phyloP scores from a whole-genome alignment of 2,797 vertebrate species.

The Neosilurus mollespiculum region DNA sequence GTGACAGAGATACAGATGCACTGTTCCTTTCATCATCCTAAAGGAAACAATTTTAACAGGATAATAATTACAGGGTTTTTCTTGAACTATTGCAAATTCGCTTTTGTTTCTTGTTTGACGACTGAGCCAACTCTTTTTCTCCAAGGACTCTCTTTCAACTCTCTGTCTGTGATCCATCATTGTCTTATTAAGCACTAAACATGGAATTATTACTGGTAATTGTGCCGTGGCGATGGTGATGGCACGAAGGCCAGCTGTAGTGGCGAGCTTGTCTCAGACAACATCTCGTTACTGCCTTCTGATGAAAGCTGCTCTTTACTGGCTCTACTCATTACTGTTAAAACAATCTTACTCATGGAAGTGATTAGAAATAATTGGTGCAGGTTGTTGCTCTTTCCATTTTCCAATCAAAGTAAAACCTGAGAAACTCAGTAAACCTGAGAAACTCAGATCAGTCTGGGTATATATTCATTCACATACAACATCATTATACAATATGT shows the following conservation, averaged over 20 bases:
- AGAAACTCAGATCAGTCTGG: slow-evolving; percentile 24
- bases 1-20: slow-evolving; percentile 35
- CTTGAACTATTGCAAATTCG: slow-evolving; percentile 21
- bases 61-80: slow-evolving; percentile 54
- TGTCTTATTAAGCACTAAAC: slow-evolving; percentile 50
- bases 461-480: slow-evolving; percentile 29
- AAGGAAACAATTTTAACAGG: slow-evolving; percentile 5
- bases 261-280: slow-evolving; percentile 29
- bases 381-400: slow-evolving; percentile 23
- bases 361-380: slow-evolving; percentile 53
- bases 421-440: slow-evolving; percentile 11
- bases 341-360: slow-evolving; percentile 52
- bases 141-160: slow-evolving; percentile 47
- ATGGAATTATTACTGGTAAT: slow-evolving; percentile 54
- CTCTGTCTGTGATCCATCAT: slow-evolving; percentile 43
- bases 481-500: slow-evolving; percentile 26
- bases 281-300: slow-evolving; percentile 48
- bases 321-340: slow-evolving; percentile 47
- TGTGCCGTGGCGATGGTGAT: slow-evolving; percentile 27
- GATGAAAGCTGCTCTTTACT: slow-evolving; percentile 50
- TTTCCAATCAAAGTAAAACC: slow-evolving; percentile 33
- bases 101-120: slow-evolving; percentile 35
- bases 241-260: slow-evolving; percentile 44
- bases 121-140: slow-evolving; percentile 12
- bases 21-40: slow-evolving; percentile 40